Base-by-base conservation (phyloP, 2,888 invertebrate genomes). In the Eupithecia insigniata region DNA sequence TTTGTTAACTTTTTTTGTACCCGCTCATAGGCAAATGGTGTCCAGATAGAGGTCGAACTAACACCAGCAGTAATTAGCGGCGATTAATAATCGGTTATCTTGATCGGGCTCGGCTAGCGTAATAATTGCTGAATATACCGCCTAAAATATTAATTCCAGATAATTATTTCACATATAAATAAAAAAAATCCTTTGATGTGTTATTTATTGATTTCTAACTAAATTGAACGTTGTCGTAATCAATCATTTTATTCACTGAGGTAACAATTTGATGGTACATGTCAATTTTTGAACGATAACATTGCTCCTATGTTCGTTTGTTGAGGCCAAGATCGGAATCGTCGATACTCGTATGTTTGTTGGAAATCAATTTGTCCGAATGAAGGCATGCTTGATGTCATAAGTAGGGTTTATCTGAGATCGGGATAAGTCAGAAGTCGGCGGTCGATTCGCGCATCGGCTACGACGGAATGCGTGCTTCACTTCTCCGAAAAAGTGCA, bases 61-160 rank as follows among this genome's bases (percentile, higher is more conserved):
- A 94, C 93, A 94, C 94, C 93, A 91, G 93, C 94, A 94, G 93
- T 94, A 93, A 94, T 93, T 94, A 94, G 92, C 83, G 89, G 87
- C 92, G 89, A 93, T 94, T 94, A 93, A 94, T 93, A 92, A 93
- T 92, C 88, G 89, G 89, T 92, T 94, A 94, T 94, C 94, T 94
- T 89, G 93, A 93, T 93, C 82, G 77, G 81, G 80, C 80, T 85
- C 87, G 83, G 83, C 88, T 87, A 89, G 87, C 86, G 87, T 87
- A 86, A 86, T 92, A 92, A 92, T 92, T 91, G 90, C 83, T 83
- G 80, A 85, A 83, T 83, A 80, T 82, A 80, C 39, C 77, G 70
- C 77, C 68, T 74, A 69, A 75, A 66, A 77, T 69, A 74, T 78
- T 77, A 76, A 51, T 74, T 73, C 69, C 71, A 32, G 51, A 70